These are phyloP conservation scores for Botia kubotai DNA, from an alignment of 2,797 vertebrate species.

Conservation along the genomic window DNA sequence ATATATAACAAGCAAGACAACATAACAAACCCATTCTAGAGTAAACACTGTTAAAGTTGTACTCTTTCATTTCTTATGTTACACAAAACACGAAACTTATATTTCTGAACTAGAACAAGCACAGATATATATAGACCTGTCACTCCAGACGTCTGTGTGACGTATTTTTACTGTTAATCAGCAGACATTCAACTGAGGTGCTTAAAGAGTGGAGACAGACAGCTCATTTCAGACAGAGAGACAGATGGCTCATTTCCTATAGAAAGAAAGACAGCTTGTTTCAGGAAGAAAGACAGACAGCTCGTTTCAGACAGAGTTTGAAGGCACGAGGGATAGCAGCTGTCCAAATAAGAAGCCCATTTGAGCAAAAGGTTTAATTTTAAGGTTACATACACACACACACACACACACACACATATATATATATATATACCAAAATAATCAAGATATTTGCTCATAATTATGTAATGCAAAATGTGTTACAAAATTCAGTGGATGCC, in stretches of 20 bases:
- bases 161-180: slow-evolving; percentile 57
- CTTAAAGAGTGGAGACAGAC: slow-evolving; percentile 46
- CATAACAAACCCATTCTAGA: neutral
- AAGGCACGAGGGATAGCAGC: slow-evolving; percentile 37
- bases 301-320: slow-evolving; percentile 43
- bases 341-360: slow-evolving; percentile 41
- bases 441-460: too few species aligned
- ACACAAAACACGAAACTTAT: neutral
- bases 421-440: too few species aligned
- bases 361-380: slow-evolving; percentile 29
- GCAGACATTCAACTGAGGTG: slow-evolving; percentile 49
- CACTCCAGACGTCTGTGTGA: slow-evolving; percentile 40
- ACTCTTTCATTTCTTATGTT: neutral
- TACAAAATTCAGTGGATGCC: too few species aligned
- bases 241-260: slow-evolving; percentile 47
- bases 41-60: neutral
- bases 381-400: slow-evolving; percentile 7
- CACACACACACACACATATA: too few species aligned
- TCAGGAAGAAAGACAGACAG: slow-evolving; percentile 44
- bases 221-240: slow-evolving; percentile 47
- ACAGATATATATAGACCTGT: slow-evolving; percentile 9
- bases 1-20: neutral
- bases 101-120: slow-evolving; percentile 16
- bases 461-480: too few species aligned
- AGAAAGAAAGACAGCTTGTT: slow-evolving; percentile 45